Percentiles rank a stretch among this genome's conserved stretches.
phyloP scores from a whole-genome alignment of 2,113 vertebrate genomes.

The cat (Felis catus) region DNA sequence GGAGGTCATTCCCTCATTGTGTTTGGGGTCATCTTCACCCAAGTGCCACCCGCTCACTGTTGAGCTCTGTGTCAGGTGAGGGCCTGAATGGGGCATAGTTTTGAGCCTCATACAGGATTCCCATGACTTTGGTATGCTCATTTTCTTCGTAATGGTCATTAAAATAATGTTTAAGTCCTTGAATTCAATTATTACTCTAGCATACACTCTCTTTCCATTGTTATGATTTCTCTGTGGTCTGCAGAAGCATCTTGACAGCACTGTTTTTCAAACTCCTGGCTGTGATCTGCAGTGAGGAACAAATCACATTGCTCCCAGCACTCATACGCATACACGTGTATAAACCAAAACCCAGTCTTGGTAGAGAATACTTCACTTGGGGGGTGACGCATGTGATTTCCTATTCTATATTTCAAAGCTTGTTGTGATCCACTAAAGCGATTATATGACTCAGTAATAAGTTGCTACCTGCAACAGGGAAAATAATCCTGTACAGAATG shows the following conservation, averaged over 20 bases:
- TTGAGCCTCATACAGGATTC: neutral
- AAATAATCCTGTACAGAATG: neutral
- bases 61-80: neutral
- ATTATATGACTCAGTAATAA: conserved; percentile 51
- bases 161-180: conserved; percentile 12
- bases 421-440: conserved; percentile 40
- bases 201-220: neutral
- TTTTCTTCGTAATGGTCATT: neutral
- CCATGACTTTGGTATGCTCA: neutral
- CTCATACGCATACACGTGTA: neutral
- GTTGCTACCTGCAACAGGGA: neutral
- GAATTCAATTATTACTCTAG: neutral
- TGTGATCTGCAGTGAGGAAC: neutral
- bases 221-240: neutral
- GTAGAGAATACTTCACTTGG: conserved; percentile 4
- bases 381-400: neutral
- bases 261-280: conserved; percentile 43
- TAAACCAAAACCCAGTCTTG: conserved; percentile 28
- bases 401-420: conserved; percentile 31
- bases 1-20: neutral
- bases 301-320: neutral
- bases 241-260: neutral
- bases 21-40: neutral
- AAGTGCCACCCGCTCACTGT: neutral
- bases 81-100: neutral